Evolutionary conservation across 2,888 invertebrate genomes (phyloP).

Genomic region (Polymixis lichenea): DNA sequence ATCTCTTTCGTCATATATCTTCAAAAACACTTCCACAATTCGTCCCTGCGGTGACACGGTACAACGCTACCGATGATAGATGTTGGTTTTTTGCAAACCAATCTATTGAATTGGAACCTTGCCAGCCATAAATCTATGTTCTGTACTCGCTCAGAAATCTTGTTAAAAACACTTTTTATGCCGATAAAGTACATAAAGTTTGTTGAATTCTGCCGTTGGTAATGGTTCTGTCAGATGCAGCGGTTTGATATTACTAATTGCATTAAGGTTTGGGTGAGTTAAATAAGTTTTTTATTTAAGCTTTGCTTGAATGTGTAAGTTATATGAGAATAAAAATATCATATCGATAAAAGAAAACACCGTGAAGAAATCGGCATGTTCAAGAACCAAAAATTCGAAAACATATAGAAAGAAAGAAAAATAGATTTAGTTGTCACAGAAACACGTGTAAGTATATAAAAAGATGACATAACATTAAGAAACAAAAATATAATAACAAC

Average conservation of each 20-base stretch:
- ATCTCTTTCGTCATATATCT: no score
- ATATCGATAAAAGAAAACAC: not conserved
- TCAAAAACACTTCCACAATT: not conserved
- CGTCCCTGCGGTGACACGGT: conserved; percentile 58
- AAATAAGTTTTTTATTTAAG: not conserved
- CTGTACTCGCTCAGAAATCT: conserved; percentile 55
- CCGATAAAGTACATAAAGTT: conserved; percentile 42
- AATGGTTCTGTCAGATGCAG: conserved; percentile 32
- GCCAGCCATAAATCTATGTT: conserved; percentile 67
- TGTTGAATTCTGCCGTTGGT: conserved; percentile 30
- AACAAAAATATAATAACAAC: no score
- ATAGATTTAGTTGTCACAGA: no score
- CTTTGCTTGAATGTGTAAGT: not conserved
- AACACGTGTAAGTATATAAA: no score
- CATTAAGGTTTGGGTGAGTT: not conserved
- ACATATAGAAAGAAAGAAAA: no score
- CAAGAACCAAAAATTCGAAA: no score
- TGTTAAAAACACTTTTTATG: conserved; percentile 47
- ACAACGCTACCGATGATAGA: conserved; percentile 66
- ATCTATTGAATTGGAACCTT: conserved; percentile 68
- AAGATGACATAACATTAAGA: no score
- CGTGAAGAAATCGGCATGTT: not conserved
- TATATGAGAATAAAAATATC: not conserved
- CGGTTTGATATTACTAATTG: conserved; percentile 27
- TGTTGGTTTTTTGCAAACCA: conserved; percentile 68